These are phyloP conservation scores for Burhinus oedicnemus DNA, from an alignment of 2,113 vertebrate genomes.

Conservation along the genomic window DNA sequence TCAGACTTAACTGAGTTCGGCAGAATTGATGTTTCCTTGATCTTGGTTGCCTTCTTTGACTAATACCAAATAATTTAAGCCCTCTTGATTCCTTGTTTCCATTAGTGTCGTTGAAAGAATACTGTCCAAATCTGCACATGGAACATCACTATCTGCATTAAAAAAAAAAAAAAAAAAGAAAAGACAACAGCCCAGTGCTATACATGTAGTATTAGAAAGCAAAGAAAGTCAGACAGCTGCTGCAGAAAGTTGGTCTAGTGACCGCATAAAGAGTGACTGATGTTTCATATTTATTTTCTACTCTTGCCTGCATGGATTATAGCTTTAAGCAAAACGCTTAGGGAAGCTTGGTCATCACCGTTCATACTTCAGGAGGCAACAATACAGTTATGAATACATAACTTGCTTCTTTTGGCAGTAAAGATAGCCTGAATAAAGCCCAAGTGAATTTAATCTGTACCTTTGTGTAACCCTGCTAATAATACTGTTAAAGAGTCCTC, in stretches of 20 bases:
- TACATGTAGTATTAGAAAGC: not conserved
- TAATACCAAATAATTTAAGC: conserved; percentile 74
- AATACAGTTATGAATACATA: not conserved
- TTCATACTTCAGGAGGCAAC: not conserved
- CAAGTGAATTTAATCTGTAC: not conserved
- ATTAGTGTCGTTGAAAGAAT: conserved; percentile 13
- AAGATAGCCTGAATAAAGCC: not conserved
- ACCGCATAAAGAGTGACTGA: not conserved
- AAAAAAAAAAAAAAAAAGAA: not conserved
- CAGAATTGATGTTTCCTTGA: conserved; percentile 23
- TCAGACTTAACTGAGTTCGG: not conserved
- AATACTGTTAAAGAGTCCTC: not conserved
- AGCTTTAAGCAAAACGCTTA: not conserved
- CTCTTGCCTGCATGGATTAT: not conserved
- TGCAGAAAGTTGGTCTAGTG: not conserved
- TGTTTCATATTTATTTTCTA: not conserved
- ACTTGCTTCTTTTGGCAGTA: not conserved
- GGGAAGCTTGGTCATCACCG: not conserved
- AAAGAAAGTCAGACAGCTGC: not conserved
- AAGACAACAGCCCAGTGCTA: not conserved
- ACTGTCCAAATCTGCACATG: conserved; percentile 23
- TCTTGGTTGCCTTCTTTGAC: conserved; percentile 44
- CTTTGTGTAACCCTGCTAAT: not conserved
- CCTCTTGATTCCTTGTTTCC: conserved; percentile 71
- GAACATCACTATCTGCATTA: conserved; percentile 31